Evolutionary conservation across 2,113 vertebrate genomes (phyloP).

Genomic region (Phalacrocorax carbo): DNA sequence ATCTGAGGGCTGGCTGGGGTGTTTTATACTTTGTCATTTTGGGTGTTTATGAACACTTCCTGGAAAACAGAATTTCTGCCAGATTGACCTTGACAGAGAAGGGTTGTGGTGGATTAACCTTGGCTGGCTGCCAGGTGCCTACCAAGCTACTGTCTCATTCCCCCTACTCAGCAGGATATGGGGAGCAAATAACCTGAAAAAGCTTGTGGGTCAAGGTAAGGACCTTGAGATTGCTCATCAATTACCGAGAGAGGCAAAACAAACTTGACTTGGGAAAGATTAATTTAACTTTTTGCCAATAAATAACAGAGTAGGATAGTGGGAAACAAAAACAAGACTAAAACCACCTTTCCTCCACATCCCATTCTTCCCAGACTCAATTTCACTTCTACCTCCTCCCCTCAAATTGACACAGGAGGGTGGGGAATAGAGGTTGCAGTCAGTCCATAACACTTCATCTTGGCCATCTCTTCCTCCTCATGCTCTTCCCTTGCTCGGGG

Average conservation of each 20-base stretch:
- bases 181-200: not conserved
- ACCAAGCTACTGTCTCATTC: not conserved
- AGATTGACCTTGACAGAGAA: too few relatives aligned
- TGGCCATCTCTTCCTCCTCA: not conserved
- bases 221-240: not conserved
- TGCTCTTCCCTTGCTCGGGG: not conserved
- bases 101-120: not conserved
- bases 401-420: not conserved
- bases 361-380: not conserved
- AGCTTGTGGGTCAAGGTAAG: not conserved
- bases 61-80: not conserved
- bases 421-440: not conserved
- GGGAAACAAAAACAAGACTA: not conserved
- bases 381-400: not conserved
- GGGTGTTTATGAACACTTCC: not conserved
- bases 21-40: not conserved
- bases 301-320: not conserved
- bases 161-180: not conserved
- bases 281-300: not conserved
- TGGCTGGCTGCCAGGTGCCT: not conserved
- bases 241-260: not conserved
- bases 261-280: not conserved
- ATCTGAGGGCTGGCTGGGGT: not conserved
- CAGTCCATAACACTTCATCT: not conserved
- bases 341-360: not conserved